phyloP scores from a whole-genome alignment of 2,113 vertebrate species.

The Grammomys surdaster region DNA sequence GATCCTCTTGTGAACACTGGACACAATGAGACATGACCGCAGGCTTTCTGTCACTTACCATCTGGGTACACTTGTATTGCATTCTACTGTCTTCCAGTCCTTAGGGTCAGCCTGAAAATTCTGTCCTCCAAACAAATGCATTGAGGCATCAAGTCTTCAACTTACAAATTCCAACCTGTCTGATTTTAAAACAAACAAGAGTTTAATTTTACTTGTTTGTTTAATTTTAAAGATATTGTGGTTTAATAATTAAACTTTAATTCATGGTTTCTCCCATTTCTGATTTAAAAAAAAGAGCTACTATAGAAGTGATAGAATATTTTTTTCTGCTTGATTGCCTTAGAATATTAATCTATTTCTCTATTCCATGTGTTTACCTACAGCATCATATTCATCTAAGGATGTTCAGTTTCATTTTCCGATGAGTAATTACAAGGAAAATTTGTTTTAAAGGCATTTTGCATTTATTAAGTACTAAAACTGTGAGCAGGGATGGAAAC shows the following conservation, averaged over 20 bases:
- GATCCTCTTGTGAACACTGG: not conserved
- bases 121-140: not conserved
- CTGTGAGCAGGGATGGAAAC: not conserved
- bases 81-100: not conserved
- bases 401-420: not conserved
- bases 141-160: not conserved
- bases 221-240: not conserved
- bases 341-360: not conserved
- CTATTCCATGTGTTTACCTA: not conserved
- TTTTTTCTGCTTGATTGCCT: not conserved
- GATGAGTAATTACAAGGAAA: not conserved
- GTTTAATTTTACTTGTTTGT: not conserved
- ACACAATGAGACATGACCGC: not conserved
- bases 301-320: not conserved
- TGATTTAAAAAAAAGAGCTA: not conserved
- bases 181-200: not conserved
- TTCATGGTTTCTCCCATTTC: not conserved
- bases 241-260: not conserved
- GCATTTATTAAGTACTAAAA: conserved; percentile 27
- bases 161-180: not conserved
- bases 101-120: not conserved
- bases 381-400: not conserved
- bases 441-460: not conserved
- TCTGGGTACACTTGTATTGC: not conserved
- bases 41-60: not conserved